These are phyloP conservation scores for Spongilla lacustris DNA, from an alignment of 37 sponge, comb jelly and placozoan genomes.

Conservation along the genomic window DNA sequence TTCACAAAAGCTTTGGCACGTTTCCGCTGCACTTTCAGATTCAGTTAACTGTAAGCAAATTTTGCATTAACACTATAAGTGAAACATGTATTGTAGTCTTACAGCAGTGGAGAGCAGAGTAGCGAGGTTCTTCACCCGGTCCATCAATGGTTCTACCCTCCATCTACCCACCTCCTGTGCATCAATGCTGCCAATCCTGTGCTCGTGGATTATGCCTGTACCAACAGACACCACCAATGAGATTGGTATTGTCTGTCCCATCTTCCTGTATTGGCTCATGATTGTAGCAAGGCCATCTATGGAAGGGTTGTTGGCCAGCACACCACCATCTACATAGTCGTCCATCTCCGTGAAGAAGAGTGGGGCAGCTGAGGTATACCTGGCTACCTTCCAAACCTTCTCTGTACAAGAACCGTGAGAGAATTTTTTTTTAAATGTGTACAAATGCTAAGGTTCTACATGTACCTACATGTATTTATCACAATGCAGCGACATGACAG, in stretches of 20 bases:
- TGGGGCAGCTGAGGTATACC: slow-evolving; percentile 64
- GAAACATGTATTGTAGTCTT: no score
- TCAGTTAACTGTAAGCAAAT: not conserved
- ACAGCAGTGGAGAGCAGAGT: slow-evolving; percentile 19
- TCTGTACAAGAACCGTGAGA: slow-evolving; percentile 7
- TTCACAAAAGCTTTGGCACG: slow-evolving; percentile 37
- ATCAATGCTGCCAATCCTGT: slow-evolving; percentile 30
- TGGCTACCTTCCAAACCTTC: slow-evolving; percentile 56
- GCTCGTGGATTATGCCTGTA: slow-evolving; percentile 23
- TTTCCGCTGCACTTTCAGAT: not conserved
- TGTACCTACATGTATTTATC: no score
- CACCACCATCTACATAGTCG: slow-evolving; percentile 63
- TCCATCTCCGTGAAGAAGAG: slow-evolving; percentile 53
- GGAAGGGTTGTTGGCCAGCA: slow-evolving; percentile 57
- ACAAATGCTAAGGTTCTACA: no score
- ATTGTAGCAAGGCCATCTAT: slow-evolving; percentile 41
- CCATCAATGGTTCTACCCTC: not conserved
- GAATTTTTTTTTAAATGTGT: not conserved
- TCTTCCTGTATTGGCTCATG: slow-evolving; percentile 32
- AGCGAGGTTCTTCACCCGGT: not conserved
- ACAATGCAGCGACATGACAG: no score
- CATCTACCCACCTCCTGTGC: not conserved
- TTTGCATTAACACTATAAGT: no score
- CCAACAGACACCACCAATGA: slow-evolving; percentile 60
- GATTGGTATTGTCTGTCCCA: slow-evolving; percentile 41